Evolutionary conservation across 2,113 vertebrate species (phyloP).

Genomic region (Ochotona princeps): DNA sequence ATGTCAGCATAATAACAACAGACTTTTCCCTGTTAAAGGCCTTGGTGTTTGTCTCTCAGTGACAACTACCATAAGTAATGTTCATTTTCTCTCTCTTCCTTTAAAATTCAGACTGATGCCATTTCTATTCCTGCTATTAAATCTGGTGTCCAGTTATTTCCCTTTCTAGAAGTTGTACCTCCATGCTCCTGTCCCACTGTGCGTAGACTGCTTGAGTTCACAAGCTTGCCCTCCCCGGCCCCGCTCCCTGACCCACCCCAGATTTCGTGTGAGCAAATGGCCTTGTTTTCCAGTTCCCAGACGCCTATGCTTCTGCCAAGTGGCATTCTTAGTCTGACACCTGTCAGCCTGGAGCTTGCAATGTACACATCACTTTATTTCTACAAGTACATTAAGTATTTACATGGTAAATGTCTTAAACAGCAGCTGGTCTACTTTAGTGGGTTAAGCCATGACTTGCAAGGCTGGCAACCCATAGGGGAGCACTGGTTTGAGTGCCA

Average conservation of each 20-base stretch:
- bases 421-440: neutral
- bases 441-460: too few species aligned
- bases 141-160: constrained; percentile 50
- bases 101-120: neutral
- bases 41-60: too few species aligned
- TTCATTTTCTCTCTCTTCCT: neutral
- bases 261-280: constrained; percentile 34
- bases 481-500: too few species aligned
- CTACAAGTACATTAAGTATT: constrained; percentile 63
- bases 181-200: too few species aligned
- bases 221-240: neutral
- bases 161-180: constrained; percentile 53
- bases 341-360: constrained; percentile 63
- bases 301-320: neutral
- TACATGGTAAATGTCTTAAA: constrained; percentile 63
- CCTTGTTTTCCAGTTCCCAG: neutral
- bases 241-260: neutral
- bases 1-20: too few species aligned
- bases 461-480: too few species aligned
- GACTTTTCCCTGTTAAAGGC: too few species aligned
- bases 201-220: neutral
- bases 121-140: constrained; percentile 42
- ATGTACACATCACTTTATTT: constrained; percentile 70
- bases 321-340: constrained; percentile 58
- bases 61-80: neutral